Conservation (phyloP, 1,140 invertebrate species). For the Lamellibrachia luymesi region DNA sequence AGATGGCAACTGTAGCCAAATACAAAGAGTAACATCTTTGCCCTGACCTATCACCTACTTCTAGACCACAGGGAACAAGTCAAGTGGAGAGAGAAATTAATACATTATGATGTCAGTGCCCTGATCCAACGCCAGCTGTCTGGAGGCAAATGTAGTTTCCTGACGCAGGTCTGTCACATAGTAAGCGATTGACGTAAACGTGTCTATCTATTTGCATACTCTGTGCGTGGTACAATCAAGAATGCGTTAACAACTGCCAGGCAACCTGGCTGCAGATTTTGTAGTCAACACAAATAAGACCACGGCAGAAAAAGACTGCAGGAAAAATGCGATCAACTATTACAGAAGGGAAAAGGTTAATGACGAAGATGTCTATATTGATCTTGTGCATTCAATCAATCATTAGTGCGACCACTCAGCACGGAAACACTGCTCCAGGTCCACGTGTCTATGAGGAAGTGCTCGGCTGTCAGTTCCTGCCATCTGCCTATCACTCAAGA, state of each 20-base stretch:
- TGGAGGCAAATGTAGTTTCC: neutral
- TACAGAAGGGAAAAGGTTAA: neutral
- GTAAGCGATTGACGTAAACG: neutral
- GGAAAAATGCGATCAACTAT: neutral
- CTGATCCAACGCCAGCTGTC: neutral
- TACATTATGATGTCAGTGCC: neutral
- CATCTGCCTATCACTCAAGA: neutral
- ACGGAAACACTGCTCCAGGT: neutral
- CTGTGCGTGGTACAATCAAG: neutral
- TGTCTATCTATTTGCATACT: neutral
- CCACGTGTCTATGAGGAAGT: neutral
- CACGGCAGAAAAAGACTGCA: neutral
- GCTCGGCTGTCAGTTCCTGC: neutral
- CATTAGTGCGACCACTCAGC: neutral
- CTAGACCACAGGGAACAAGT: neutral
- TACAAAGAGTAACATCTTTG: neutral
- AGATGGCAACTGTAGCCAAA: neutral
- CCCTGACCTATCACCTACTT: neutral
- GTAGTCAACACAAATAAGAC: neutral
- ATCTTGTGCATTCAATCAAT: neutral
- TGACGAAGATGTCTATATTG: neutral
- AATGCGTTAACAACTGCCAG: too few relatives aligned
- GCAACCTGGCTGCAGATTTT: neutral
- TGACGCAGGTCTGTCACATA: neutral
- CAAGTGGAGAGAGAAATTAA: neutral